Percentiles rank a stretch among this genome's conserved stretches.
phyloP scores from a whole-genome alignment of 2,797 vertebrate genomes.

The Melanotaenia trifasciata region DNA sequence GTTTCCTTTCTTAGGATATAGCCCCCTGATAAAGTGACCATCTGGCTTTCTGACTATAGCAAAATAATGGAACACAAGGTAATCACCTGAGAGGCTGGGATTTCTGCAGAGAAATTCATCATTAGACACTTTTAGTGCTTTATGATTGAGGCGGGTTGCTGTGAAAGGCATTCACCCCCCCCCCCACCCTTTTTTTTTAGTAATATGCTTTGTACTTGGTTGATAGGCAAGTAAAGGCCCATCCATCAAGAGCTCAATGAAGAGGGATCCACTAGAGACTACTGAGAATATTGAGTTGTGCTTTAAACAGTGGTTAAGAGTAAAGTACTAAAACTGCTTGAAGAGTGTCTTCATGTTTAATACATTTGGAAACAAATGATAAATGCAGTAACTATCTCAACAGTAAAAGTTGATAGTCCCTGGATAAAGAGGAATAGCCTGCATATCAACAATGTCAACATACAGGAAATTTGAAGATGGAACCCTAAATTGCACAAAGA shows the following conservation, averaged over 20 bases:
- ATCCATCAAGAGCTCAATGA: background rate
- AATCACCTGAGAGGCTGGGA: background rate
- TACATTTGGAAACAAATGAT: background rate
- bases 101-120: background rate
- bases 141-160: background rate
- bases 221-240: no score
- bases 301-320: background rate
- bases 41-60: background rate
- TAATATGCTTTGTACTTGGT: no score
- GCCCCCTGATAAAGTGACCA: no score
- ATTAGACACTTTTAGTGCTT: background rate
- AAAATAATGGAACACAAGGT: background rate
- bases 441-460: conserved; percentile 1
- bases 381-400: background rate
- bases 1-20: no score
- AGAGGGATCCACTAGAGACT: background rate
- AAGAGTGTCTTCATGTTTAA: background rate
- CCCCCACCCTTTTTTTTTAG: no score
- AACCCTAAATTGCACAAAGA: conserved; percentile 22
- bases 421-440: conserved; percentile 1
- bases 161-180: no score
- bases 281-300: background rate
- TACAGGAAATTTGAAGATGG: conserved; percentile 3
- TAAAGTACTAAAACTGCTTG: background rate
- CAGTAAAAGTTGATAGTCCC: conserved; percentile 10